Conservation (phyloP, 2,113 vertebrate genomes). For the Puffinus mauretanicus region DNA sequence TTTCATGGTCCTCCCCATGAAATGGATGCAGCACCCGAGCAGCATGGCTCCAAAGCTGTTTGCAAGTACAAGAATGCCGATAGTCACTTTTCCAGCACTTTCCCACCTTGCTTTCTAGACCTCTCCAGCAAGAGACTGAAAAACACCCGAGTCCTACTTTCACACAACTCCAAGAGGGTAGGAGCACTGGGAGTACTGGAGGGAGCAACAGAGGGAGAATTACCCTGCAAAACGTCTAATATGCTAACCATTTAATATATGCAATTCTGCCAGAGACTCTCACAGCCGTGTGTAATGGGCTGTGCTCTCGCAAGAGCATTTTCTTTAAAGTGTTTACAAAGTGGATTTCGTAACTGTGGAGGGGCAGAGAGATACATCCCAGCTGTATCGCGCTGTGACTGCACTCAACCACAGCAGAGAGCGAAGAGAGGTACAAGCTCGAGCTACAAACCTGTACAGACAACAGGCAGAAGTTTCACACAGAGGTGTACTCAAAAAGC, state of each 20-base stretch:
- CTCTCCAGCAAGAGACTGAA: background rate
- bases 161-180: background rate
- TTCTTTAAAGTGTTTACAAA: background rate
- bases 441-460: accelerated
- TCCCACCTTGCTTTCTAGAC: background rate
- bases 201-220: background rate
- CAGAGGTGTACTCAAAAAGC: background rate
- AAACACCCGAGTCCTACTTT: background rate
- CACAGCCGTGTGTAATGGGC: background rate
- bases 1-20: background rate
- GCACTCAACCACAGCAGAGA: background rate
- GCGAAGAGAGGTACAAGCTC: background rate
- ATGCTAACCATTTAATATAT: background rate
- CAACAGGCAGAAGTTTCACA: background rate
- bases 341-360: background rate
- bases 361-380: background rate
- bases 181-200: background rate
- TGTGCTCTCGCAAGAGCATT: background rate
- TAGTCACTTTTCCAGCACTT: background rate
- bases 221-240: background rate
- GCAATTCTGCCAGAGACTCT: background rate
- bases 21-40: background rate
- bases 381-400: accelerated
- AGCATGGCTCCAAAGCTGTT: background rate
- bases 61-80: background rate